Evolutionary conservation across 2,888 invertebrate species (phyloP).

Genomic region (Caenorhabditis doughertyi): DNA sequence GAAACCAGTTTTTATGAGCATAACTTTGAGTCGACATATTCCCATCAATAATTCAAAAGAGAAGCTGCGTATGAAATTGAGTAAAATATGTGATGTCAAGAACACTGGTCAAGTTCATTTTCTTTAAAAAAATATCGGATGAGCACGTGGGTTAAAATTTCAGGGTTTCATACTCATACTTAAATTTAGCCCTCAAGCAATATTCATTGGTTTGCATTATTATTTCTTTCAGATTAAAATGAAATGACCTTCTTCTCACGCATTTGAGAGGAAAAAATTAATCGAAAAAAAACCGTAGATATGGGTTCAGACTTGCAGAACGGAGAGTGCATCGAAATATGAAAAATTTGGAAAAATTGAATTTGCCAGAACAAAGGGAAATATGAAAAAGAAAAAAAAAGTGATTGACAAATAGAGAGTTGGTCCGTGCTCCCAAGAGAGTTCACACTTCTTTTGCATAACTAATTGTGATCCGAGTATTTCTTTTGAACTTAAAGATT

Average conservation of each 20-base stretch:
- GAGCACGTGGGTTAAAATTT: conserved; percentile 1
- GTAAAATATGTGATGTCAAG: conserved; percentile 4
- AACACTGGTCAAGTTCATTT: conserved; percentile 4
- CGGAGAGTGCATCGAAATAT: conserved; percentile 54
- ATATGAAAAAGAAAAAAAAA: conserved; percentile 59
- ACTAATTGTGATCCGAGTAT: conserved; percentile 58
- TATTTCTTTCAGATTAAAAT: neutral
- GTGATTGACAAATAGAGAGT: conserved; percentile 66
- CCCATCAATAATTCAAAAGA: conserved; percentile 35
- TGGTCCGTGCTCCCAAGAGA: conserved; percentile 50
- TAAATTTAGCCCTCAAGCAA: conserved; percentile 21
- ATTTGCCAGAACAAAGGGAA: conserved; percentile 50
- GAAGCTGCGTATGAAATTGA: conserved; percentile 34
- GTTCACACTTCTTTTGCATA: conserved; percentile 60
- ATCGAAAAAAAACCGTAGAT: conserved; percentile 2
- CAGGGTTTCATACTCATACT: neutral
- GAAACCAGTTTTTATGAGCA: conserved; percentile 21
- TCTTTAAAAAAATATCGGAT: neutral
- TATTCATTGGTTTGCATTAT: neutral
- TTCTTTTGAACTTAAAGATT: conserved; percentile 3
- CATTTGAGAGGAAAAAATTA: neutral
- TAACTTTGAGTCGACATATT: conserved; percentile 26
- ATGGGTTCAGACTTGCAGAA: conserved; percentile 8
- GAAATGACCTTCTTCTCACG: conserved; percentile 11
- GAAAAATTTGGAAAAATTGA: conserved; percentile 55